Evolutionary conservation across 2,797 vertebrate species (phyloP).

Genomic region (Falco concolor): DNA sequence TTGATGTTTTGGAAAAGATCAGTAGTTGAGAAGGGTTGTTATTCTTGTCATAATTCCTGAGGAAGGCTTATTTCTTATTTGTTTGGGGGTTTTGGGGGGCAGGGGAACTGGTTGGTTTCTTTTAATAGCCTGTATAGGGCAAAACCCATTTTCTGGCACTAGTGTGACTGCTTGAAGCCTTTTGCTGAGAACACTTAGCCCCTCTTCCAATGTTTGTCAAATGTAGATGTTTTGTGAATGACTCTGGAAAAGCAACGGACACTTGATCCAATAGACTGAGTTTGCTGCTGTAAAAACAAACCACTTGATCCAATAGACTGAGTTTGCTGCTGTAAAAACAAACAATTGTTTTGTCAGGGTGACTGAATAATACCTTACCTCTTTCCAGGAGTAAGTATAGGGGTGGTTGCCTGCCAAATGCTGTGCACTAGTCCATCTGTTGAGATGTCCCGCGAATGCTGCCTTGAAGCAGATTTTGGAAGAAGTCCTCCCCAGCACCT

Average conservation of each 20-base stretch:
- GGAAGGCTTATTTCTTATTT: neutral
- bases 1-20: neutral
- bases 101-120: neutral
- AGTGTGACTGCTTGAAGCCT: neutral
- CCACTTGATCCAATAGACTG: neutral
- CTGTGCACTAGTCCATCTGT: neutral
- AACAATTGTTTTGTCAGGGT: neutral
- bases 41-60: neutral
- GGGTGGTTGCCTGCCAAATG: neutral
- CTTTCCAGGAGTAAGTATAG: neutral
- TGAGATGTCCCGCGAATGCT: neutral
- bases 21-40: neutral
- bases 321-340: neutral
- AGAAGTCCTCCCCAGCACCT: neutral
- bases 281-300: neutral
- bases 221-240: neutral
- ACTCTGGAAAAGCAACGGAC: neutral
- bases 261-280: neutral
- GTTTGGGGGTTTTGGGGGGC: rapidly evolving
- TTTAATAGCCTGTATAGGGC: neutral
- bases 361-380: neutral
- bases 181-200: neutral
- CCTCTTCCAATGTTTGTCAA: neutral
- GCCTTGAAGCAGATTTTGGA: neutral
- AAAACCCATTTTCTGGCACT: neutral